phyloP scores from a whole-genome alignment of 2,888 invertebrate genomes.

The Brachynemurus nebulosus region DNA sequence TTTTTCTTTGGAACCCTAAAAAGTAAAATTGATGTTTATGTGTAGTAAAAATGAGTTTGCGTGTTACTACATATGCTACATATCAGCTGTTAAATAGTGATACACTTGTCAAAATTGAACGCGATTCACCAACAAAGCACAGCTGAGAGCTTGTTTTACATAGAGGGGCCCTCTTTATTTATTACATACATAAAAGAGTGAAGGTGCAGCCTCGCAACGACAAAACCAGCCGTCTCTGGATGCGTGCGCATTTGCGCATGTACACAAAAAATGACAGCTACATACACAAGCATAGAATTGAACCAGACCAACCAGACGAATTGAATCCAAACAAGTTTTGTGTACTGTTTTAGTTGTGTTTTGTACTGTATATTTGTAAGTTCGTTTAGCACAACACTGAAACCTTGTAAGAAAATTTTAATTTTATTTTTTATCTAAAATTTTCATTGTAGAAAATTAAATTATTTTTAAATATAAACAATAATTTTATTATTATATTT shows the following conservation, averaged over 20 bases:
- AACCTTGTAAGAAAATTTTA: not conserved
- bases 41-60: not conserved
- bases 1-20: too few relatives aligned
- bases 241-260: not conserved
- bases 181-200: too few relatives aligned
- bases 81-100: not conserved
- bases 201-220: too few relatives aligned
- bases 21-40: too few relatives aligned
- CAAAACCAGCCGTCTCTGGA: not conserved
- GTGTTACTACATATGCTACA: too few relatives aligned
- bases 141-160: too few relatives aligned
- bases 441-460: not conserved
- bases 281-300: too few relatives aligned
- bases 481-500: not conserved
- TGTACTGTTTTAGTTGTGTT: constrained; percentile 7
- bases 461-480: not conserved
- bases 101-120: not conserved
- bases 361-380: constrained; percentile 3
- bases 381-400: constrained; percentile 7
- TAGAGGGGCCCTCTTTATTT: too few relatives aligned
- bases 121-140: not conserved
- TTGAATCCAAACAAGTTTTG: too few relatives aligned
- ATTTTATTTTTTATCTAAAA: not conserved
- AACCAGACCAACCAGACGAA: too few relatives aligned
- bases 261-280: not conserved